Percentiles rank a stretch among this genome's conserved stretches.
Conservation (phyloP, 2,797 vertebrate genomes). For the Gambelia wislizenii region DNA sequence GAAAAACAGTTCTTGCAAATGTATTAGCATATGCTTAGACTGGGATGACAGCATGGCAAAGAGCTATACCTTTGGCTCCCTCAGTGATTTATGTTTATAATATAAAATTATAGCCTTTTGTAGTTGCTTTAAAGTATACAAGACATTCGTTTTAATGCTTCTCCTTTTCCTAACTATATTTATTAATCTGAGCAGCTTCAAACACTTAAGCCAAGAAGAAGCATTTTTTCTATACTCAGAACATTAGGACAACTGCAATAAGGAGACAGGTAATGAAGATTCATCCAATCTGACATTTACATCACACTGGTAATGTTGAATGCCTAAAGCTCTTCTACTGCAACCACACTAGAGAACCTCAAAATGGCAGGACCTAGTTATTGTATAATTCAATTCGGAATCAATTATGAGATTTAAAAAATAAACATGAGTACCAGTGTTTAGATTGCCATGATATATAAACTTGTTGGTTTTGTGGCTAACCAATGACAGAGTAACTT, state of each 20-base stretch:
- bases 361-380: slow-evolving; percentile 41
- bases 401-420: slow-evolving; percentile 39
- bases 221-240: background rate
- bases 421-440: slow-evolving; percentile 23
- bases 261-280: slow-evolving; percentile 53
- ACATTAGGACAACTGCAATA: slow-evolving; percentile 30
- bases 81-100: background rate
- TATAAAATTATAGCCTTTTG: background rate
- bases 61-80: background rate
- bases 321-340: slow-evolving; percentile 33
- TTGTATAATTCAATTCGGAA: slow-evolving; percentile 30
- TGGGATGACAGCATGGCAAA: background rate
- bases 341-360: slow-evolving; percentile 22
- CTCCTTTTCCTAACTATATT: background rate
- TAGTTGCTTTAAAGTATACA: background rate
- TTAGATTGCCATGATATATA: background rate
- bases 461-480: slow-evolving; percentile 16
- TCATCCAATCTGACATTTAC: slow-evolving; percentile 36
- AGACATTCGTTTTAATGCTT: slow-evolving; percentile 16
- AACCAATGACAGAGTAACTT: background rate
- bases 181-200: slow-evolving; percentile 1
- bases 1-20: background rate
- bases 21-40: background rate
- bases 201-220: slow-evolving; percentile 14
- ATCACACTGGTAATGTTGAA: slow-evolving; percentile 42